Base-by-base conservation (phyloP, 2,113 vertebrate species). In the Mustela nigripes region DNA sequence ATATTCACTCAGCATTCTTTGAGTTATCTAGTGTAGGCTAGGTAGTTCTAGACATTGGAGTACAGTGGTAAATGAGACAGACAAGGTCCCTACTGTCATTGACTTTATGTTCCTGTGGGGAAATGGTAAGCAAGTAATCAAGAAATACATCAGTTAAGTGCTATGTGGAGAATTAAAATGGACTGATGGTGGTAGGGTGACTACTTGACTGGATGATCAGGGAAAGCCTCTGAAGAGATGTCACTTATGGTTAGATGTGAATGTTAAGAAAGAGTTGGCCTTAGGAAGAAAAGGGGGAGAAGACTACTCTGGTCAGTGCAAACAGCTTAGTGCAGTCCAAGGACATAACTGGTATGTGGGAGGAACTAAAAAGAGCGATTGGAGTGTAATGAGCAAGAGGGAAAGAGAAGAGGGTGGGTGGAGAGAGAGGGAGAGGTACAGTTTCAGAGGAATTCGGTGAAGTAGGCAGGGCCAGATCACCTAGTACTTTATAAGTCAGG, bases 91-190 rank as follows among this genome's bases (percentile, higher is more conserved):
- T 88, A 7, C 16, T 89, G 3, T 71, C 74, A 50, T 69, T 97
- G 56, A 78, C 26, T 15, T 83, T 94, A 62, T 33, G 36, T 90
- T 94, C 88, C 5, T 88, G 8, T 80, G 48, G 42, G 42, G 45
- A 69, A 48, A n/a, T 92, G 39, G 58, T 76, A 76, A 89, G 79
- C 53, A 81, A 42, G 18, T 91, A 94, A 80, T 84, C 42, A 92
- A 87, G 50, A 91, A 78, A 76, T 92, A 45, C 1, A 62, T 60
- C 11, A 86, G 4, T 91, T 78, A 69, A 92, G 12, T 92, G 69
- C 87, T 92, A 22, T 90, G 50, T 19, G 85, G 65, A 95, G n/a
- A 93, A 84, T 83, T 86, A 74, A 96, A 81, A 73, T 74, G 76
- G 39, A 24, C 78, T 91, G 83, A 62, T 94, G 86, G 48, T 86